Conservation (phyloP, 2,797 vertebrate species). For the Hydrophis major region DNA sequence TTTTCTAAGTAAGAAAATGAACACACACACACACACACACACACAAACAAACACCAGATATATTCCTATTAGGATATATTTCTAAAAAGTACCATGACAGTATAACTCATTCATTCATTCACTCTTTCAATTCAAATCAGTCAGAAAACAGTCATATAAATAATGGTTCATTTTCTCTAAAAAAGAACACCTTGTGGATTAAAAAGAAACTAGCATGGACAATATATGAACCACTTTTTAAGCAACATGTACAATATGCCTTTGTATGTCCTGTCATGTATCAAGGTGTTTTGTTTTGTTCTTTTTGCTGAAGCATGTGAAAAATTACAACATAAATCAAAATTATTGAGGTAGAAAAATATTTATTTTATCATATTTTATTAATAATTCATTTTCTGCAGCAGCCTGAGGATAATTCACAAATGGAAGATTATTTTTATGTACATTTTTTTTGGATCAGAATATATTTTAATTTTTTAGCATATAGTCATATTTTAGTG, state of each 20-base stretch:
- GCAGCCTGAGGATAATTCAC: background rate
- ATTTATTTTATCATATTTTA: background rate
- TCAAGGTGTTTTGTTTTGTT: background rate
- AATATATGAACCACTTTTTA: background rate
- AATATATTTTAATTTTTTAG: background rate
- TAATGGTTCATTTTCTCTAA: background rate
- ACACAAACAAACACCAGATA: background rate
- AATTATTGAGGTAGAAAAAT: background rate
- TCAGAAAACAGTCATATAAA: background rate
- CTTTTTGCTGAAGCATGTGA: background rate
- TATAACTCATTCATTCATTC: background rate
- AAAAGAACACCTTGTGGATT: background rate
- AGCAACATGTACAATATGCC: background rate
- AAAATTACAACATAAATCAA: background rate
- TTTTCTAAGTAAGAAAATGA: background rate
- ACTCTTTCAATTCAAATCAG: background rate
- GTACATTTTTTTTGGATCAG: background rate
- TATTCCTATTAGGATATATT: background rate
- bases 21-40: too few relatives aligned
- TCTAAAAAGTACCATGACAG: background rate
- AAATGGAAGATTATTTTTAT: background rate
- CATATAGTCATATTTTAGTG: background rate
- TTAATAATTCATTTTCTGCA: background rate
- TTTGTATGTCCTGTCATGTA: background rate
- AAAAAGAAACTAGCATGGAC: background rate